Conservation (phyloP, 2,888 invertebrate genomes). For the Leistus spinibarbis region DNA sequence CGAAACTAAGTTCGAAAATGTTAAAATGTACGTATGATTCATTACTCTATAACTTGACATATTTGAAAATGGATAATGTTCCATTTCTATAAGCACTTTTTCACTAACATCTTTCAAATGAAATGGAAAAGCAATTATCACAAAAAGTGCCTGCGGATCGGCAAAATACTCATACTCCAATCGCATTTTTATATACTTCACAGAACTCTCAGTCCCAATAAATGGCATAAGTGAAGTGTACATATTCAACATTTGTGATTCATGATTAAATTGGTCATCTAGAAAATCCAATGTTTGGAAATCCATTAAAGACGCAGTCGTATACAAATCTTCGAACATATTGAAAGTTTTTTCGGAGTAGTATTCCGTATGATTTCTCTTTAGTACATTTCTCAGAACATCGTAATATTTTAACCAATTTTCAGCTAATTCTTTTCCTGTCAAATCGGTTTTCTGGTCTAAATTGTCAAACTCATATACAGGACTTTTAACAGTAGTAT, state of each 20-base stretch:
- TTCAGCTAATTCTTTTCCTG: background rate
- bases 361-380: background rate
- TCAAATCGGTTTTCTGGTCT: background rate
- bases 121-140: constrained; percentile 13
- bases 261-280: background rate
- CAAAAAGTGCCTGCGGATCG: background rate
- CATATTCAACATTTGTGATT: background rate
- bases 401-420: background rate
- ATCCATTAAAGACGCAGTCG: background rate
- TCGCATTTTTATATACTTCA: background rate
- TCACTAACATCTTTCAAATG: constrained; percentile 8
- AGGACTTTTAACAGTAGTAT: background rate
- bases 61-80: background rate
- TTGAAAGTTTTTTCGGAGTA: background rate
- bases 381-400: background rate
- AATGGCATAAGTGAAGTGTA: constrained; percentile 11
- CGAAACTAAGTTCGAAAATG: constrained; percentile 12
- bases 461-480: background rate
- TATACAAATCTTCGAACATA: background rate
- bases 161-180: background rate
- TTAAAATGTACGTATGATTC: constrained; percentile 10
- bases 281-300: background rate
- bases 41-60: background rate
- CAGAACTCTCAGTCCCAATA: background rate
- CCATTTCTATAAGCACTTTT: constrained; percentile 3